Evolutionary conservation across 2,888 invertebrate species (phyloP).

Genomic region (Agrochola lychnidis): DNA sequence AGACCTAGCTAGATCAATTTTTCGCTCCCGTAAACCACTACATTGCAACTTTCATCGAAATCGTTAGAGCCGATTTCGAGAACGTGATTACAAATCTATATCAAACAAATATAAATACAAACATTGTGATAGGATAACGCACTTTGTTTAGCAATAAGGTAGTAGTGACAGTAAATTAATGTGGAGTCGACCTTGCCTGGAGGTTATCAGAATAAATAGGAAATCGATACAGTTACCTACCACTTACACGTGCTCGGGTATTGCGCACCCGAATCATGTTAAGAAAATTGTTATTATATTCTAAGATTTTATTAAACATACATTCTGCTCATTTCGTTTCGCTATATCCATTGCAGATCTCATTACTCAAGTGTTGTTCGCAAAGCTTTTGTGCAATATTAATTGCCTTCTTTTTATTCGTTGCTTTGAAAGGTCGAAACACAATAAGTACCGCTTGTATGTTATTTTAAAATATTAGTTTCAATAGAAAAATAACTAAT

Average conservation of each 20-base stretch:
- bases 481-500: slow-evolving; percentile 5
- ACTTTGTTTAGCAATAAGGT: slow-evolving; percentile 25
- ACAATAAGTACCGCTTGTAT: not conserved
- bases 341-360: slow-evolving; percentile 9
- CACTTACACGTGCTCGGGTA: slow-evolving; percentile 2
- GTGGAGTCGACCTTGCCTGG: slow-evolving; percentile 32
- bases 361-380: slow-evolving; percentile 11
- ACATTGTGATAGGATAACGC: not conserved
- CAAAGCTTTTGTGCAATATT: slow-evolving; percentile 28
- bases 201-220: slow-evolving; percentile 55
- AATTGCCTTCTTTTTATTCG: slow-evolving; percentile 13
- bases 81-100: too few relatives aligned
- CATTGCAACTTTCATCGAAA: too few relatives aligned
- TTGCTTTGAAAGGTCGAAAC: slow-evolving; percentile 1
- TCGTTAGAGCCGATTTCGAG: too few relatives aligned
- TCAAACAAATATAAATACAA: too few relatives aligned
- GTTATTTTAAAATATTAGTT: slow-evolving; percentile 14
- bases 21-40: too few relatives aligned
- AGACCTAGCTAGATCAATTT: too few relatives aligned
- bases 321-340: not conserved
- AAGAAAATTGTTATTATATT: slow-evolving; percentile 2
- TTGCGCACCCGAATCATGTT: slow-evolving; percentile 9
- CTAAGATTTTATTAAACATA: not conserved
- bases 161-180: slow-evolving; percentile 32
- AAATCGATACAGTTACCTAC: slow-evolving; percentile 35